These are phyloP conservation scores for Platypus cylindrus DNA, from an alignment of 2,888 invertebrate genomes.

Conservation along the genomic window DNA sequence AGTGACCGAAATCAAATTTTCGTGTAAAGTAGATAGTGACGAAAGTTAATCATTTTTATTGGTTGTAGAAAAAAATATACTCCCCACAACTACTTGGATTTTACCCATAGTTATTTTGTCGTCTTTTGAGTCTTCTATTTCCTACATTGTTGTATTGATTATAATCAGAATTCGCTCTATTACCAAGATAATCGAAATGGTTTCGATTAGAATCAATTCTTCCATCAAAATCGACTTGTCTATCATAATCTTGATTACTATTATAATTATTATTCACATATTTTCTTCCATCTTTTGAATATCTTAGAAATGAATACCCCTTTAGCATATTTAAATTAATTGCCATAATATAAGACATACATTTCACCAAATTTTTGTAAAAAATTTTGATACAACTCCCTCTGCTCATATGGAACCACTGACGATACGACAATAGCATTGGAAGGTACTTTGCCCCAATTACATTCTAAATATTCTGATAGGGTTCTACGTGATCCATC, in stretches of 20 bases:
- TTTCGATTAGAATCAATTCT: constrained; percentile 7
- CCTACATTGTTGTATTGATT: constrained; percentile 24
- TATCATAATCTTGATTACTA: constrained; percentile 10
- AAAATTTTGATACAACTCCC: constrained; percentile 51
- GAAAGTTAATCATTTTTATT: no score
- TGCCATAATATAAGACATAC: constrained; percentile 28
- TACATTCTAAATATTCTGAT: constrained; percentile 58
- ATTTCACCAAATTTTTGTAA: constrained; percentile 47
- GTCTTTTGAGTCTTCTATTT: constrained; percentile 22
- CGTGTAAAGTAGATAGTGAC: no score
- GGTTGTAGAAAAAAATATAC: no score
- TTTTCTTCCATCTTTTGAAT: constrained; percentile 7
- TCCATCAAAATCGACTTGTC: constrained; percentile 11
- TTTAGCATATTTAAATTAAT: no score
- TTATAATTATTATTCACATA: background rate
- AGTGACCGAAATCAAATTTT: no score
- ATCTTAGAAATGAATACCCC: constrained; percentile 11
- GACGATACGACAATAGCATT: constrained; percentile 81
- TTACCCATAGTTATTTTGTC: constrained; percentile 19
- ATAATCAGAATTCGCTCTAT: constrained; percentile 14
- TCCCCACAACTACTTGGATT: no score
- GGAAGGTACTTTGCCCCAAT: constrained; percentile 77
- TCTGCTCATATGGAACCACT: constrained; percentile 46
- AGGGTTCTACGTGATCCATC: constrained; percentile 61
- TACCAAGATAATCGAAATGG: constrained; percentile 26